Conservation (phyloP, 2,113 vertebrate species). For the Lepidothrix coronata region DNA sequence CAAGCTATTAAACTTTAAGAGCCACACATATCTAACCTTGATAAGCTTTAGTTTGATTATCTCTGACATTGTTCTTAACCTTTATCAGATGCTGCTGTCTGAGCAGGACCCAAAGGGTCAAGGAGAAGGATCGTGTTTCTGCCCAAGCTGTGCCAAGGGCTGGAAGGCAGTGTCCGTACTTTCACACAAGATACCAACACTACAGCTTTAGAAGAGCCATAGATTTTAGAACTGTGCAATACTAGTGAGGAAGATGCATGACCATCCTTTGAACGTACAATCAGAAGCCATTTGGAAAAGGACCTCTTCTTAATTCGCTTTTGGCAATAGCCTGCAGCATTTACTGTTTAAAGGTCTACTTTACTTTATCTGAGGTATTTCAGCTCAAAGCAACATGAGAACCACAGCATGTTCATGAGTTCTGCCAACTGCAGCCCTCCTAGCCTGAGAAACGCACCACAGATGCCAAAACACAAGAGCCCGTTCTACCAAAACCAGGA, state of each 20-base stretch:
- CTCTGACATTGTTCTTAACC: background rate
- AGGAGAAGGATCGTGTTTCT: background rate
- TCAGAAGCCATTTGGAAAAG: background rate
- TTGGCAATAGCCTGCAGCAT: background rate
- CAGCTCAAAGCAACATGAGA: background rate
- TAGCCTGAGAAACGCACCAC: rapidly evolving
- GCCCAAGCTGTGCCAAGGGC: rapidly evolving
- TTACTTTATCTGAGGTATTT: background rate
- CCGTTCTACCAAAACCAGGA: background rate
- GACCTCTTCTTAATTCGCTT: background rate
- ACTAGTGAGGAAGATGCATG: background rate
- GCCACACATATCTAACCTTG: background rate
- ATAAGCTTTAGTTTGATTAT: background rate
- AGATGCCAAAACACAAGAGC: background rate
- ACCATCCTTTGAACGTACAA: background rate
- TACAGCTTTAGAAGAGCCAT: background rate
- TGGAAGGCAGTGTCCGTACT: background rate
- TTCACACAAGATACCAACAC: background rate
- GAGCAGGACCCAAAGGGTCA: background rate
- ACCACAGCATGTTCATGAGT: rapidly evolving
- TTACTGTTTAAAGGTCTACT: background rate
- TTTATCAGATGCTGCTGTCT: background rate
- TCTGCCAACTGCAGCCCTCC: background rate
- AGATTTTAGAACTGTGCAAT: background rate
- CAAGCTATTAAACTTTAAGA: background rate